Base-by-base conservation (phyloP, 2,797 vertebrate species). In the Dermochelys coriacea region DNA sequence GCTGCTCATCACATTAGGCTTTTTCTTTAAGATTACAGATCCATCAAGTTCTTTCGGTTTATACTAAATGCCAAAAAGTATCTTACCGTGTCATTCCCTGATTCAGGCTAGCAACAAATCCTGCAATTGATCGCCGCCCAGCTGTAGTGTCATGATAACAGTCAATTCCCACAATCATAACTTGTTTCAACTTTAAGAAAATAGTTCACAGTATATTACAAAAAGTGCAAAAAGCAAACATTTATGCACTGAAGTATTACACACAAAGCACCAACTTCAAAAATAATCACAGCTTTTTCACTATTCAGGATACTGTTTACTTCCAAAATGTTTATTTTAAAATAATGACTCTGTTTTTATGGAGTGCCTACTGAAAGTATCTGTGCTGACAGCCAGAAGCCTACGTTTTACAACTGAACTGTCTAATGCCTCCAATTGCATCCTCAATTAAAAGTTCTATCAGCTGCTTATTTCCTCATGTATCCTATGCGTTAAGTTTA, bases 91-190 rank as follows among this genome's bases (percentile, higher is more conserved):
- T 99, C 99, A 99, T 99, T 86, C 97, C 95, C 41, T 98, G 98
- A 68, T 99, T 99, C 68, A 99, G 98, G 93, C 99, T 99, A 47
- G 99, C 99, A 5, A 99, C 99, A 71, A 99, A 98, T 16, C 99
- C 99, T 0, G 99, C 99, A 4, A 99, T 98, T 5, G 99, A 99
- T 80, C 98, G 97, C 86, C 97, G 99, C 12, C 99, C 99, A 37
- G 98, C 96, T 12, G 97, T 19, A 2, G 93, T 99, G 96, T 99
- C 99, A 11, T 99, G 99, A 98, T 99, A 99, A 88, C 99, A 99
- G 75, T 99, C 99, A 10, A 99, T 98, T 85, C 99, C 99, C 86
- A 99, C 99, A 8, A 99, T 95, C 99, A 99, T 99, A 16, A 99
- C 97, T 49, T 99, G 98, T 87, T 99, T 99, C 82, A 99, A 98